These are phyloP conservation scores for Nephrotoma flavescens DNA, from an alignment of 2,888 invertebrate species.

Conservation along the genomic window DNA sequence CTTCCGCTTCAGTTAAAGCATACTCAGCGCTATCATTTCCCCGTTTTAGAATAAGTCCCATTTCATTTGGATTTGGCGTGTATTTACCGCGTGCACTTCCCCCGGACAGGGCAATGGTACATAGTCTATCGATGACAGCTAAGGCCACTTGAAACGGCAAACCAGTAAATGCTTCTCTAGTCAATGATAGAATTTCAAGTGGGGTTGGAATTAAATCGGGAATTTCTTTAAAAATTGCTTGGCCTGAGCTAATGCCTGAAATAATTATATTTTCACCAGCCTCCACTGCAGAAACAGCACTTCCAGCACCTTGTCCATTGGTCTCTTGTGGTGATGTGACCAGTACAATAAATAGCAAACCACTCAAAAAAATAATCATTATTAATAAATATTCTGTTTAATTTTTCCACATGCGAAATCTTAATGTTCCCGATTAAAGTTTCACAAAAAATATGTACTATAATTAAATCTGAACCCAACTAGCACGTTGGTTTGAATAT, in stretches of 20 bases:
- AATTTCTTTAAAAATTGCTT: background rate
- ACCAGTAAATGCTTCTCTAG: background rate
- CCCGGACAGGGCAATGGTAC: background rate
- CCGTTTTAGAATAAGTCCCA: background rate
- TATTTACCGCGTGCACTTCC: background rate
- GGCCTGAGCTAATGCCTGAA: background rate
- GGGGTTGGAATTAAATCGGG: constrained; percentile 13
- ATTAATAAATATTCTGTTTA: too few species aligned
- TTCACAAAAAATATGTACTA: too few species aligned
- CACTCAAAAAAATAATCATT: too few species aligned
- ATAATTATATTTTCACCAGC: background rate
- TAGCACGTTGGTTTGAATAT: too few species aligned
- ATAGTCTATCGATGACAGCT: background rate
- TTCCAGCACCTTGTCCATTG: too few species aligned
- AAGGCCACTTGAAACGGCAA: background rate
- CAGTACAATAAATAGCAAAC: too few species aligned
- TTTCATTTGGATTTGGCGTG: background rate
- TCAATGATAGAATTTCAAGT: background rate
- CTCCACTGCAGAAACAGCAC: background rate
- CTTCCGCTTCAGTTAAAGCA: background rate
- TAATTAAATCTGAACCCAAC: too few species aligned
- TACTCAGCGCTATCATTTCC: background rate
- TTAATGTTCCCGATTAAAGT: too few species aligned
- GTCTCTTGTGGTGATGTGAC: too few species aligned
- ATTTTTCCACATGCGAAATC: too few species aligned